Evolutionary conservation across 2,113 vertebrate species (phyloP), one percentile per base, ranked within the genome.

Genomic region (Platycercus adscitus): DNA sequence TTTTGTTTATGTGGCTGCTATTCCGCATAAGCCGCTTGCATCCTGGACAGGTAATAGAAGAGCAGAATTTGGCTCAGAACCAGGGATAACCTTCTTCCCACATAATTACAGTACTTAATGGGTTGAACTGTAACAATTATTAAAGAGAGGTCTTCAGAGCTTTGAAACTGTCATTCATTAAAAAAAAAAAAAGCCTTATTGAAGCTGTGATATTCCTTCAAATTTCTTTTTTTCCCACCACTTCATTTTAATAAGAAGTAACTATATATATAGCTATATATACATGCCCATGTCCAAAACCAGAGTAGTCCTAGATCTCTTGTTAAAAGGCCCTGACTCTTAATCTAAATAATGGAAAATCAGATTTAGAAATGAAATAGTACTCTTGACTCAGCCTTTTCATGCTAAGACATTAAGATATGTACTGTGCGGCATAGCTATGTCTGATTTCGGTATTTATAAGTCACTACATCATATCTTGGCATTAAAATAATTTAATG

Each of bases 61-160:
- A 92, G 61, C 35, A 71, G 60, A 66, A 12, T 78, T 92, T 95
- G 95, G 93, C 88, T 96, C 72, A 61, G 69, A 69, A 94, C 60
- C 90, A 92, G 80, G n/a, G 43, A 52, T 64, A 90, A 75, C 88
- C 39, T 86, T 53, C 84, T 95, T 93, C 44, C 88, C 72, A 81
- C 52, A 44, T 81, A 75, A 96, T 88, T 89, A 58, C 75, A 58
- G 43, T 26, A 52, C 50, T 90, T 94, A 89, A 90, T 90, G 82
- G 71, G 71, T 93, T 90, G 61, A 56, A 52, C 64, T 52, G 24
- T 84, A 93, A 68, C 50, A 88, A 83, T 93, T 91, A 86, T 81
- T 91, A 92, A 90, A 93, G 53, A 73, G 49, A 84, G 19, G 41
- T 90, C 80, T 93, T 61, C 43, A 81, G 68, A 90, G 43, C 39